Base-by-base conservation (phyloP, 2,113 vertebrate species). In the Acinonyx jubatus region DNA sequence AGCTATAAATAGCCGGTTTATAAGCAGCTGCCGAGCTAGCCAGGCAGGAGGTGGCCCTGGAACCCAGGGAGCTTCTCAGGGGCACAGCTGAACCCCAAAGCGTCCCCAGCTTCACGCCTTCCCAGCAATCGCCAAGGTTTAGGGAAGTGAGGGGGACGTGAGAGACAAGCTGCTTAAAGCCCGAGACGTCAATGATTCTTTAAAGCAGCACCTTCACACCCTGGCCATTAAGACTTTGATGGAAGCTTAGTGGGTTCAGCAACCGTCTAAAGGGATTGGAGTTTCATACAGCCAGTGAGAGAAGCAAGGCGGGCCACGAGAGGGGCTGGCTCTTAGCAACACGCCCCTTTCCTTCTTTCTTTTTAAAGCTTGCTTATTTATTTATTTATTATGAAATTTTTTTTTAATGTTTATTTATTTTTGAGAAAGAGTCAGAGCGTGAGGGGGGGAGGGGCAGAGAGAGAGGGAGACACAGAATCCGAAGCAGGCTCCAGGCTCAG, bases 1-100 rank as follows among this genome's bases (percentile, higher is more conserved):
- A 38, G 71, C 66, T 98, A 98, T 97, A 97, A 97, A 96, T 97
- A 97, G 91, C 66, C 0, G 0, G 5, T 92, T 97, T 97, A 97
- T 94, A 97, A 98, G 81, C 91, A 79, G 83, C 89, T 45, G 36
- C 38, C 1, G n/a, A 63, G 73, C 18, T 25, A 6, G 33, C 61
- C 2, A 1, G 14, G 57, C 80, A 50, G 66, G 19, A 1, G 63
- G 13, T 45, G 41, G 50, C 21, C 2, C 15, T 1, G 0, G 45
- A 29, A 33, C 1, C 0, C 29, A 74, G 4, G 31, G 65, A 12
- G 4, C 29, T 57, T 18, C n/a, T 38, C 18, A 16, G 0, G 2
- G 31, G 21, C 57, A 14, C 61, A 87, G 71, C 76, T 4, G 68
- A 41, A 9, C 27, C 33, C 73, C 15, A 68, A n/a, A 50, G 1